Evolutionary conservation across 1,140 invertebrate species (phyloP).

Genomic region (Drosophila nebulosa): DNA sequence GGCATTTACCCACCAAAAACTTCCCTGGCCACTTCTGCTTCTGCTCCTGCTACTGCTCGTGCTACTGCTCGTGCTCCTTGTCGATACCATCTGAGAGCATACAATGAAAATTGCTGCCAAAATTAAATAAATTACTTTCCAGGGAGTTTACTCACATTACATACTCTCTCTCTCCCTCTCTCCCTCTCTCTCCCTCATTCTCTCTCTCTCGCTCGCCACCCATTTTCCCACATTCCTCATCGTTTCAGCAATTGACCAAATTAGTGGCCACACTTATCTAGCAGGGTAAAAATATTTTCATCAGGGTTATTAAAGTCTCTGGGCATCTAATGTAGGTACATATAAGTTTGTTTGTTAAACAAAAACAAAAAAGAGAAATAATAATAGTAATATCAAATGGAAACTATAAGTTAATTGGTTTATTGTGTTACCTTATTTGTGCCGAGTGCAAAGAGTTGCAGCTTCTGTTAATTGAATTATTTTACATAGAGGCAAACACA

Average conservation of each 20-base stretch:
- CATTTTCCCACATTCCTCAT: background rate
- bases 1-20: conserved; percentile 11
- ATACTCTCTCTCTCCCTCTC: background rate
- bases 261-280: conserved; percentile 28
- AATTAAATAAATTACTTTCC: conserved; percentile 65
- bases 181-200: too few relatives aligned
- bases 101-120: conserved; percentile 31
- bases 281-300: conserved; percentile 4
- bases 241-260: conserved; percentile 34
- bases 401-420: conserved; percentile 54
- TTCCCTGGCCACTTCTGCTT: background rate
- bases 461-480: conserved; percentile 30
- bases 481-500: too few relatives aligned
- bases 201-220: too few relatives aligned
- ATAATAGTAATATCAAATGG: conserved; percentile 47
- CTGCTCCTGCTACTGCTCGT: background rate
- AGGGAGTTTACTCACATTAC: conserved; percentile 7
- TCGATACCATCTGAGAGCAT: background rate
- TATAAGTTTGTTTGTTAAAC: conserved; percentile 1
- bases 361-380: conserved; percentile 14
- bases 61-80: background rate
- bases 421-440: conserved; percentile 63
- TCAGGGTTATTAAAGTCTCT: conserved; percentile 9
- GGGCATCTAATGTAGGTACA: conserved; percentile 20
- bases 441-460: background rate